Conservation (phyloP, 2,888 invertebrate genomes). For the Pseudococcus jackbeardsleyi region DNA sequence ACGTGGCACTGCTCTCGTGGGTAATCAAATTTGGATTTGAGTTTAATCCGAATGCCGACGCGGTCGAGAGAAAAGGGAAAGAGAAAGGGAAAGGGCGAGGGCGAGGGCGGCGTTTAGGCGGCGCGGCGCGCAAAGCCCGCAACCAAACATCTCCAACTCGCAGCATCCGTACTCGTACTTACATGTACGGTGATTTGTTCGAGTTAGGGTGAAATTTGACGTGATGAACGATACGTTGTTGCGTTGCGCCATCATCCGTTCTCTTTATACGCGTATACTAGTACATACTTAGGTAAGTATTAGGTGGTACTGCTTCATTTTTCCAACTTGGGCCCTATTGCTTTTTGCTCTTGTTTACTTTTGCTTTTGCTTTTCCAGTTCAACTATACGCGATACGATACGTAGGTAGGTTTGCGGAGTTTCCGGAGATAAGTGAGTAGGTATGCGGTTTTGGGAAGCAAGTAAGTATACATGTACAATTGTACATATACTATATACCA, state of each 20-base stretch:
- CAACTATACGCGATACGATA: no score
- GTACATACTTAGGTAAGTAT: not conserved
- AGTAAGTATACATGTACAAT: no score
- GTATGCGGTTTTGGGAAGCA: no score
- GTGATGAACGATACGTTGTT: slow-evolving; percentile 63
- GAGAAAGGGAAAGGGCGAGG: no score
- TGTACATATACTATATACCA: no score
- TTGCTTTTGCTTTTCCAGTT: no score
- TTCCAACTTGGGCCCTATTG: not conserved
- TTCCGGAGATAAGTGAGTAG: no score
- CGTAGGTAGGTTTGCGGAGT: no score
- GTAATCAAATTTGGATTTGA: slow-evolving; percentile 66
- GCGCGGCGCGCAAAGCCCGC: not conserved
- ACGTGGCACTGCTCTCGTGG: slow-evolving; percentile 56
- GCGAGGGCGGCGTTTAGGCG: not conserved
- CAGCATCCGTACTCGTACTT: not conserved
- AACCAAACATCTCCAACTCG: slow-evolving; percentile 34
- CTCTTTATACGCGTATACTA: not conserved
- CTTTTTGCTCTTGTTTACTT: not conserved
- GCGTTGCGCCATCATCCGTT: slow-evolving; percentile 5
- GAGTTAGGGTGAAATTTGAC: slow-evolving; percentile 64
- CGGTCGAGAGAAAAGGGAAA: not conserved
- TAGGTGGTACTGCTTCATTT: no score
- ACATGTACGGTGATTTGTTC: slow-evolving; percentile 62
- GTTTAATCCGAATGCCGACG: slow-evolving; percentile 58